Evolutionary conservation across 2,113 vertebrate species (phyloP).

Genomic region (Haemorhous mexicanus): DNA sequence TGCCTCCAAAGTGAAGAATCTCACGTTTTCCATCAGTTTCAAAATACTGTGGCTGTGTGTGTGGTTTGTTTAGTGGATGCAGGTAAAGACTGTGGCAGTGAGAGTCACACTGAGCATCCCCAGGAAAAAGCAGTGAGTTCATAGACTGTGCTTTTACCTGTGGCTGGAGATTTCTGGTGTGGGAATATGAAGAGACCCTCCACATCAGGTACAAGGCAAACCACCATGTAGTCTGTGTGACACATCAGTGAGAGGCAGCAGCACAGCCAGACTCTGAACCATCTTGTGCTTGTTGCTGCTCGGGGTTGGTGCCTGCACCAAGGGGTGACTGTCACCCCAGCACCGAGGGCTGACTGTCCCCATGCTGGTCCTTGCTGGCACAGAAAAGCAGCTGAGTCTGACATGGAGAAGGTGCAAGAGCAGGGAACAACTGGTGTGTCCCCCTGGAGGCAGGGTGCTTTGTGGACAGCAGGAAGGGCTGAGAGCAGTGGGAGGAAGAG

Average conservation of each 20-base stretch:
- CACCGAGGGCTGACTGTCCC: background rate
- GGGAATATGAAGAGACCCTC: background rate
- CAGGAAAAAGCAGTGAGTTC: background rate
- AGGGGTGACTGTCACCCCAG: background rate
- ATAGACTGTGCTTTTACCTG: background rate
- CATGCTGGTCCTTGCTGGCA: background rate
- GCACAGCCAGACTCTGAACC: background rate
- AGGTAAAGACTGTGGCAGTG: background rate
- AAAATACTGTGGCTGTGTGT: background rate
- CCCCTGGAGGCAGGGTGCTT: background rate
- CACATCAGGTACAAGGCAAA: background rate
- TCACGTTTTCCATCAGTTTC: background rate
- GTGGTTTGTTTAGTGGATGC: background rate
- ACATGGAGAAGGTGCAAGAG: background rate
- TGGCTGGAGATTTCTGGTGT: background rate
- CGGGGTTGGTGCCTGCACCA: background rate
- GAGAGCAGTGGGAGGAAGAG: accelerated
- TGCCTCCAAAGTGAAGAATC: background rate
- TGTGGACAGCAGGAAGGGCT: background rate
- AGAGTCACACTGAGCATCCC: background rate
- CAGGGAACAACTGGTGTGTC: background rate
- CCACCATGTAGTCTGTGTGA: background rate
- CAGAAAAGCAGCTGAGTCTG: background rate
- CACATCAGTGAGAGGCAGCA: background rate
- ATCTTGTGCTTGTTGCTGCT: background rate